A percentile compares a stretch with the other conserved stretches of the same genome.
phyloP scores from a whole-genome alignment of 2,113 vertebrate species.

The Nanger granti region DNA sequence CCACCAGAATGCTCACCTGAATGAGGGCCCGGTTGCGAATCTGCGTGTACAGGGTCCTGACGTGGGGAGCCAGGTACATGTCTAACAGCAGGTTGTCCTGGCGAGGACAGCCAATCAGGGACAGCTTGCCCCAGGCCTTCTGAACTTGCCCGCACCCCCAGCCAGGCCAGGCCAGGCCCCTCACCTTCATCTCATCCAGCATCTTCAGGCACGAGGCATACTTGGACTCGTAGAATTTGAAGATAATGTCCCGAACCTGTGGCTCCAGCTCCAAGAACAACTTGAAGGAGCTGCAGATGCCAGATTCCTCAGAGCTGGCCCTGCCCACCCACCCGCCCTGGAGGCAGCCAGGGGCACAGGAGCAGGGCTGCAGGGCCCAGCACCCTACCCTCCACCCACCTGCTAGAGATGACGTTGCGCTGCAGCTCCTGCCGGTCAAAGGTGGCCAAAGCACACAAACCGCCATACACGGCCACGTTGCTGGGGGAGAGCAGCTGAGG shows the following conservation, averaged over 20 bases:
- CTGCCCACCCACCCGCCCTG: background rate
- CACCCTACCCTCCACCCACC: constrained; percentile 68
- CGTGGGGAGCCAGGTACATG: constrained; percentile 94
- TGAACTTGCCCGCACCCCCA: rapidly evolving
- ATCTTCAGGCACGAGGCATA: constrained; percentile 98
- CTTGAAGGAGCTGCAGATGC: constrained; percentile 90
- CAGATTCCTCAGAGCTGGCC: background rate
- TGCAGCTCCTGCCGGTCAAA: constrained; percentile 95
- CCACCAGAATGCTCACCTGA: constrained; percentile 79
- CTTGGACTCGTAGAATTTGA: constrained; percentile 99
- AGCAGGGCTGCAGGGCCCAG: background rate
- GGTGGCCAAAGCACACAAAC: constrained; percentile 91
- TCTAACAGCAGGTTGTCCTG: constrained; percentile 95
- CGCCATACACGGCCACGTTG: constrained; percentile 94
- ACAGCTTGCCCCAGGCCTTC: rapidly evolving
- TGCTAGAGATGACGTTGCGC: constrained; percentile 94
- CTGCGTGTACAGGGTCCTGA: constrained; percentile 93
- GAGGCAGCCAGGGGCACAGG: background rate
- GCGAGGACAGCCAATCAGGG: background rate
- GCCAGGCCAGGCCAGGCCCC: background rate
- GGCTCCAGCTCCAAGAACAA: constrained; percentile 98
- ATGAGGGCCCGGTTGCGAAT: constrained; percentile 95
- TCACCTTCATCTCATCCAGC: constrained; percentile 97
- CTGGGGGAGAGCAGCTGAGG: constrained; percentile 91
- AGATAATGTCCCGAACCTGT: constrained; percentile 98